Evolutionary conservation across 2,888 invertebrate genomes (phyloP), one percentile per base, ranked within the genome.

Genomic region (Eilema caniola): DNA sequence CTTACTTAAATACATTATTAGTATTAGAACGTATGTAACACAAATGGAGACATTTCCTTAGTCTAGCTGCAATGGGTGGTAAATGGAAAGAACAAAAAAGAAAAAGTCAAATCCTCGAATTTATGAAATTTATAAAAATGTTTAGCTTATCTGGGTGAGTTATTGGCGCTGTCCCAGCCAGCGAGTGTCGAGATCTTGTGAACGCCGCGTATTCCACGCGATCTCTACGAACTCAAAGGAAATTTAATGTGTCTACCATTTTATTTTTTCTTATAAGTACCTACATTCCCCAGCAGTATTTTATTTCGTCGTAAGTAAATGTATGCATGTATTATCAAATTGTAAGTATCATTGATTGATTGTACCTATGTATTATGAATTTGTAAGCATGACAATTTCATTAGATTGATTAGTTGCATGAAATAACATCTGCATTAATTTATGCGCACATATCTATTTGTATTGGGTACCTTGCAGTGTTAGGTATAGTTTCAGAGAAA

Each of bases 111-210:
- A 73, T 69, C 64, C 72, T 25, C 28, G 62, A 73, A 74, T 76
- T 76, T 80, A 80, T 78, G 72, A 80, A 77, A 78, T 78, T 78
- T 73, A 70, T 71, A 73, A 71, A 77, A 82, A 78, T 78, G 74
- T 73, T 81, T 80, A 80, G 76, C 74, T 81, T 82, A 82, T 80
- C 81, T 78, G 66, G 20, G 69, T 78, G 76, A 82, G 69, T 75
- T 82, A 82, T 82, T 82, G 83, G 78, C 77, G 72, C 64, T 67
- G 73, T 75, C 78, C 78, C 74, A 82, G 75, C 74, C 71, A 76
- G 66, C 68, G 69, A 78, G 75, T 74, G 64, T 67, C 69, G 70
- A 73, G 72, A 75, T 75, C 80, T 78, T 72, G 74, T 70, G 80
- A 82, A 70, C 73, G 68, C 72, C 73, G 71, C 72, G 63, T 80